Base-by-base conservation (phyloP, 1,140 invertebrate genomes). In the Penaeus vannamei region DNA sequence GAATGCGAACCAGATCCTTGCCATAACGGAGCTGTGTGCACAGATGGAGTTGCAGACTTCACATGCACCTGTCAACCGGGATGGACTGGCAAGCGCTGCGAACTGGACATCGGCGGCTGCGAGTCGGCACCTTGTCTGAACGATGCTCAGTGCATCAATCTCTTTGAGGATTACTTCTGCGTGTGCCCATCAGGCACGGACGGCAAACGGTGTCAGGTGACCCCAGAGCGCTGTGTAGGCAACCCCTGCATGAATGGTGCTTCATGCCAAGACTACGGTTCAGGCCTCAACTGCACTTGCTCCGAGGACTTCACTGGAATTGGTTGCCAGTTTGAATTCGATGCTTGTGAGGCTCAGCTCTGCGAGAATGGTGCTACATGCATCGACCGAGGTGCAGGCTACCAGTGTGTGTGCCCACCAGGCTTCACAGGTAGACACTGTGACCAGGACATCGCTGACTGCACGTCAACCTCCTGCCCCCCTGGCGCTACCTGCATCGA, bases 101-200 rank as follows among this genome's bases (percentile, higher is more conserved):
- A 99, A 93, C 94, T 93, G 32, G 97, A 98, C 92, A 96, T 98
- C 86, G 97, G 97, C 89, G 96, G 95, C 82, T 99, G 98, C 92
- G 95, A 95, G 87, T 95, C 95, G 86, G 94, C 94, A 84, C 98
- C 98, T 4, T 99, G 98, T 93, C 96, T 97, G 92, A 99, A 99
- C 93, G 96, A 98, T 92, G 98, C 98, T 29, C 95, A 94, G 29
- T 99, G 98, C 93, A 97, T 98, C 80, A 96, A 98, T 92, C 94
- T 99, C 5, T 98, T 98, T 95, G 95, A 97, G 93, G 98, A 99
- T 92, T 99, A 96, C 93, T 99, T 99, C 95, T 99, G 98, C 92
- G 98, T 98, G 94, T 98, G 97, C 92, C 97, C 97, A 72, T 97
- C 96, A 87, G 97, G 97, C 92, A 98, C 97, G 4, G 97, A 98